Percentiles rank a stretch among this genome's conserved stretches.
These are phyloP conservation scores for Autographa gamma DNA, from an alignment of 2,888 invertebrate species.

Conservation along the genomic window DNA sequence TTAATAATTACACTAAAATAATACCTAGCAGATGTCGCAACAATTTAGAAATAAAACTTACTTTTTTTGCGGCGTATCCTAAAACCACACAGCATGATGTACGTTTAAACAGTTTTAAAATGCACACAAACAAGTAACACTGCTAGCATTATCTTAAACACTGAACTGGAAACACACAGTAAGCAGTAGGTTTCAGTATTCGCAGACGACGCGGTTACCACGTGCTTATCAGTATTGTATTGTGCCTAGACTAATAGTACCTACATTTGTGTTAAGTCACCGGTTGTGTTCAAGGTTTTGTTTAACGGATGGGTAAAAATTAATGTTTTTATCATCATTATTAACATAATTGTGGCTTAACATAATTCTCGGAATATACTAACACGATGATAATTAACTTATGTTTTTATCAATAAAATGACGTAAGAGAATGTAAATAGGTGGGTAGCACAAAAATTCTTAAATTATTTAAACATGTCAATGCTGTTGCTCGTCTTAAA, in stretches of 20 bases:
- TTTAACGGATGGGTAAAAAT: conserved; percentile 41
- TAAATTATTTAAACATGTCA: conserved; percentile 14
- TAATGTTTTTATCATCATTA: conserved; percentile 41
- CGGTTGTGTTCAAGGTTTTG: conserved; percentile 58
- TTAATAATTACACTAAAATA: conserved; percentile 35
- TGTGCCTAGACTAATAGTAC: conserved; percentile 60
- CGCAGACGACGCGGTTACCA: conserved; percentile 67
- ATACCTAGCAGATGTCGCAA: conserved; percentile 13
- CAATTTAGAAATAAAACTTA: conserved; percentile 50
- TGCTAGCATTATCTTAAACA: conserved; percentile 77
- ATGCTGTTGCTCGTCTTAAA: conserved; percentile 28
- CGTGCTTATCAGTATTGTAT: conserved; percentile 80
- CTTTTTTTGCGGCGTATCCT: conserved; percentile 76
- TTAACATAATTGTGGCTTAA: conserved; percentile 28
- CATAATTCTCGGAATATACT: conserved; percentile 11
- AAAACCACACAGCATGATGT: conserved; percentile 75
- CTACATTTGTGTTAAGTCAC: conserved; percentile 50
- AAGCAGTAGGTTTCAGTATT: conserved; percentile 68
- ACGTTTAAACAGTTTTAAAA: conserved; percentile 56
- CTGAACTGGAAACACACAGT: conserved; percentile 80
- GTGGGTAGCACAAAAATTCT: conserved; percentile 26
- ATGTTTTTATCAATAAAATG: conserved; percentile 33
- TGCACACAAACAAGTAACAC: conserved; percentile 74
- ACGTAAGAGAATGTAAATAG: conserved; percentile 18
- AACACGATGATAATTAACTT: conserved; percentile 15